Evolutionary conservation across 1,140 invertebrate genomes (phyloP), one percentile per base, ranked within the genome.

Genomic region (Ceratitis capitata): DNA sequence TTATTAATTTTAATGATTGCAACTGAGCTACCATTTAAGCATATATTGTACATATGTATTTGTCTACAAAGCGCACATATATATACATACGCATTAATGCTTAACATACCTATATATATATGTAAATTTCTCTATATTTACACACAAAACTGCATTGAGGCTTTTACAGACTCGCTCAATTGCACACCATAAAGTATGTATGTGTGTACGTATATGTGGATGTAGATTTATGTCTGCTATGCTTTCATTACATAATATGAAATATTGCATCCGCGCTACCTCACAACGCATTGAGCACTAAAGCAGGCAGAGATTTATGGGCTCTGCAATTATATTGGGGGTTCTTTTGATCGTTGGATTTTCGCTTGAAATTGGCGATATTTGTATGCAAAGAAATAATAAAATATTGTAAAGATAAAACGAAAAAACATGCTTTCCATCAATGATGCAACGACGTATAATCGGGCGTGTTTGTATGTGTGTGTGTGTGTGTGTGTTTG

Each of bases 1-100:
- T 78, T 78, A 42, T 78, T 78, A 78, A 78, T 78, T 78, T 78
- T 78, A 45, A 78, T 78, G 39, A 78, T 47, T 45, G 69, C 69
- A 45, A 78, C 35, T 45, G n/a, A 7, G 19, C 10, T 45, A 45
- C 69, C 19, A n/a, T 23, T 23, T 47, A 0, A 4, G 2, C 58
- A 14, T 14, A 9, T 1, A 14, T 14, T 7, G 45, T 14, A 47
- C 45, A 9, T 47, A 47, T 14, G 14, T 14, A 47, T 47, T 47
- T 47, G 45, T 14, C 14, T 49, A 49, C 7, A 49, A 49, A 32
- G 29, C n/a, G 26, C 12, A 53, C 12, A n/a, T n/a, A 32, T 26
- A 58, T n/a, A 58, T 23, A 32, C 56, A 58, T n/a, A 58, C 56
- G 14, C 5, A 58, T n/a, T 29, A 23, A 4, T 6, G n/a, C 56